These are phyloP conservation scores for Tinea trinotella DNA, from an alignment of 2,888 invertebrate species.

Conservation along the genomic window DNA sequence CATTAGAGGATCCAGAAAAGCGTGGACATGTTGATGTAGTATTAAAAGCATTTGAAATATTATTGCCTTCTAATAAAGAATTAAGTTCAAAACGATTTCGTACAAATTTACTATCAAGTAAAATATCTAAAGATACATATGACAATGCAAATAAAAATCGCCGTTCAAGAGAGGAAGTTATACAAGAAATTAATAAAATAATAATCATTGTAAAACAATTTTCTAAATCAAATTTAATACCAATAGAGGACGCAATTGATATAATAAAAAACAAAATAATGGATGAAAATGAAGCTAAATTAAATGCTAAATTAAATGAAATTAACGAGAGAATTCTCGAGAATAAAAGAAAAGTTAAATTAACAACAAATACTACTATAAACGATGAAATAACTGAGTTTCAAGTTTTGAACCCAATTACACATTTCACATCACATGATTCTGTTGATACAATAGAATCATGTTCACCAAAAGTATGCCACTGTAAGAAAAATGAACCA, in stretches of 20 bases:
- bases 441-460: background rate
- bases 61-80: slow-evolving; percentile 22
- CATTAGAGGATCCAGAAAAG: slow-evolving; percentile 23
- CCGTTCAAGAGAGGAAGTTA: background rate
- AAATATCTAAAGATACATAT: background rate
- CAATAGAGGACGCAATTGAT: slow-evolving; percentile 12
- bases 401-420: too few relatives aligned
- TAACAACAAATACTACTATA: background rate
- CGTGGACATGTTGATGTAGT: slow-evolving; percentile 39
- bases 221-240: background rate
- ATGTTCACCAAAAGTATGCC: slow-evolving; percentile 28
- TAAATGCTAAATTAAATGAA: background rate
- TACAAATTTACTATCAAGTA: background rate
- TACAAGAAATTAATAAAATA: background rate
- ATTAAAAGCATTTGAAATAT: slow-evolving; percentile 40
- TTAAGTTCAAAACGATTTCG: background rate
- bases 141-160: background rate
- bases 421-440: too few relatives aligned
- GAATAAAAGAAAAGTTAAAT: background rate
- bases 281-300: background rate
- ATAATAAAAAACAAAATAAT: slow-evolving; percentile 4
- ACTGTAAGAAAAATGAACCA: slow-evolving; percentile 36
- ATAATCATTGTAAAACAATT: background rate
- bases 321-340: background rate
- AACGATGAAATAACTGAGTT: background rate